These are phyloP conservation scores for Carlito syrichta DNA, from an alignment of 2,113 vertebrate genomes.

Conservation along the genomic window DNA sequence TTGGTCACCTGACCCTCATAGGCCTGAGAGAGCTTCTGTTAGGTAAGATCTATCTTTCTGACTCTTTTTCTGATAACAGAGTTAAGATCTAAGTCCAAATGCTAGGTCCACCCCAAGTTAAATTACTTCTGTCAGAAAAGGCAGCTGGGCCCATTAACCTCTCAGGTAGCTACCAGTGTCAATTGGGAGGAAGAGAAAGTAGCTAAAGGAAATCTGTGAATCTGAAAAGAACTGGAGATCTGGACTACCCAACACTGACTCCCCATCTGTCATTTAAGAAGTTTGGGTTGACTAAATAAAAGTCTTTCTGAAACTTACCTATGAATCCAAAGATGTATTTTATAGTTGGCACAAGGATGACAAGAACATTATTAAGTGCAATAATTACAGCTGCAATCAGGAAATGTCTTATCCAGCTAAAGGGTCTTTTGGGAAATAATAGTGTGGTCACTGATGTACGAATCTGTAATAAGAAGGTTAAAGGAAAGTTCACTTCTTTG, in stretches of 20 bases:
- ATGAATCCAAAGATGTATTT: slow-evolving; percentile 99
- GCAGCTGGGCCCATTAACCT: not conserved
- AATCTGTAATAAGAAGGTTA: slow-evolving; percentile 84
- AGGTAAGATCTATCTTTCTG: not conserved
- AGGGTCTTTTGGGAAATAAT: slow-evolving; percentile 91
- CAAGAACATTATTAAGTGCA: slow-evolving; percentile 91
- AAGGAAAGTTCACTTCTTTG: not conserved
- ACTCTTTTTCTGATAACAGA: not conserved
- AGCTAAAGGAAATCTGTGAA: not conserved
- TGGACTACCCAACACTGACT: not conserved
- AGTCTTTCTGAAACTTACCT: slow-evolving; percentile 84
- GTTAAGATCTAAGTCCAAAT: not conserved
- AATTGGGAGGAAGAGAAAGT: not conserved
- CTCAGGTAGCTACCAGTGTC: not conserved
- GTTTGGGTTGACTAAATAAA: slow-evolving; percentile 8
- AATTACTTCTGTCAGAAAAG: not conserved
- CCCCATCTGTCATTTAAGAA: not conserved
- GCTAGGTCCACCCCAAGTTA: not conserved
- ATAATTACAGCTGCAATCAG: slow-evolving; percentile 90
- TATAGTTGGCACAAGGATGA: slow-evolving; percentile 97
- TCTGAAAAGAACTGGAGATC: not conserved
- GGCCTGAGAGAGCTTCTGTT: not conserved
- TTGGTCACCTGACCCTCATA: not conserved
- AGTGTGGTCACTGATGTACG: slow-evolving; percentile 92
- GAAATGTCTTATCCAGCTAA: slow-evolving; percentile 95